A percentile compares a stretch with the other conserved stretches of the same genome.
Evolutionary conservation across 2,113 vertebrate species (phyloP).

Genomic region (Malurus melanocephalus): DNA sequence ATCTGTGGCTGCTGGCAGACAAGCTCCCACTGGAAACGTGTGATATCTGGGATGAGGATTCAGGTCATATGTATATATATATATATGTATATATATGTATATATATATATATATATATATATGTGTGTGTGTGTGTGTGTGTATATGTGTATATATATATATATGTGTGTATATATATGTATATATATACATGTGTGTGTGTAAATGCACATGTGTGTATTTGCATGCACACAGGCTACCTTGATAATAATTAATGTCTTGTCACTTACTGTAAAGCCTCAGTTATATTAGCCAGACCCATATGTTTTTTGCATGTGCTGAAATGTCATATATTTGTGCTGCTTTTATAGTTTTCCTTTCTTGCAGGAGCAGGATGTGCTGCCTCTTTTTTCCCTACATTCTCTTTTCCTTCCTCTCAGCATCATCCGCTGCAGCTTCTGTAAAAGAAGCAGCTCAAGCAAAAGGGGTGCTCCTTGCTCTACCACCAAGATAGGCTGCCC

Average conservation of each 20-base stretch:
- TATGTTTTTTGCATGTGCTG: not conserved
- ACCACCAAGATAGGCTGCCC: not conserved
- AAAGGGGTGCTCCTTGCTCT: not conserved
- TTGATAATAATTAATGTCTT: not conserved
- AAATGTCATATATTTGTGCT: not conserved
- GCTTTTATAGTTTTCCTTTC: not conserved
- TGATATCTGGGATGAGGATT: not conserved
- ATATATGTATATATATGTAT: too few species aligned
- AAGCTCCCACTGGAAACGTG: not conserved
- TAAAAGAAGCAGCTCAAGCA: not conserved
- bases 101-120: too few species aligned
- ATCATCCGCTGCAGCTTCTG: not conserved
- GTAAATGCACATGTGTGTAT: not conserved
- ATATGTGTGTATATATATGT: too few species aligned
- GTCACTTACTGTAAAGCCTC: not conserved
- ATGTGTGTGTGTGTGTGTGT: too few species aligned
- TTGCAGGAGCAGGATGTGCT: not conserved
- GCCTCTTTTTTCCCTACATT: not conserved
- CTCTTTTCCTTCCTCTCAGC: not conserved
- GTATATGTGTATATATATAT: not conserved
- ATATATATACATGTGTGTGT: too few species aligned
- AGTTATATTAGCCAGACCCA: not conserved
- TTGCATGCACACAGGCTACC: not conserved
- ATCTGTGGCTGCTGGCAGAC: not conserved
- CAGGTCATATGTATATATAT: too few species aligned